Evolutionary conservation across 2,888 invertebrate species (phyloP).

Genomic region (Teleiodes luculella): DNA sequence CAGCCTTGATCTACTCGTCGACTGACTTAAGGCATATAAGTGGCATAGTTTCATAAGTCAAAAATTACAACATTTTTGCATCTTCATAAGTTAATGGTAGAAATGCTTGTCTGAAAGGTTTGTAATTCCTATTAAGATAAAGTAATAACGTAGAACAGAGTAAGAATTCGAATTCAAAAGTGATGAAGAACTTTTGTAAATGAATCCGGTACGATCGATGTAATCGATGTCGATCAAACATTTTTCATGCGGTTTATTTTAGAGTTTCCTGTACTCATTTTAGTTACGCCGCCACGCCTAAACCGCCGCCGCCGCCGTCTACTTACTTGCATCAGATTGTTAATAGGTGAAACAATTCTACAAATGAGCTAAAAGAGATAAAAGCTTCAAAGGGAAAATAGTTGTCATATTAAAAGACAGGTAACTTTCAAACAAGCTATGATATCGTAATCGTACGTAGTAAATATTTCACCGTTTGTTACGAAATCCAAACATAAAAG

Average conservation of each 20-base stretch:
- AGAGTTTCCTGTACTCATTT: slow-evolving; percentile 38
- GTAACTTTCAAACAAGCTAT: slow-evolving; percentile 22
- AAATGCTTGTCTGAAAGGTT: too few relatives aligned
- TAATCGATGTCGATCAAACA: slow-evolving; percentile 57
- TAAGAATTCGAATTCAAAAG: too few relatives aligned
- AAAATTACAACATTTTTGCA: slow-evolving; percentile 8
- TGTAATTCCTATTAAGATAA: too few relatives aligned
- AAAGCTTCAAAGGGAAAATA: too few relatives aligned
- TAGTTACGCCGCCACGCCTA: slow-evolving; percentile 2
- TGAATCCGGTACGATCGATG: slow-evolving; percentile 61
- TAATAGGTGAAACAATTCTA: too few relatives aligned
- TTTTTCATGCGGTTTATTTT: slow-evolving; percentile 55
- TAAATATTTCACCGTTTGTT: slow-evolving; percentile 51
- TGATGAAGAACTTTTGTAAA: slow-evolving; percentile 15
- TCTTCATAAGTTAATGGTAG: not conserved
- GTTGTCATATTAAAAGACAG: not conserved
- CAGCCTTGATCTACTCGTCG: slow-evolving; percentile 64
- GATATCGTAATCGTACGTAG: slow-evolving; percentile 18
- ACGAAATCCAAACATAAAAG: slow-evolving; percentile 42
- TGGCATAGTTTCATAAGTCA: too few relatives aligned
- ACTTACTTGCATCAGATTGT: not conserved
- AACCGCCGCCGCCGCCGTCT: not conserved
- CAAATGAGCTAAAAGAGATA: too few relatives aligned
- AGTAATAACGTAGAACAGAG: too few relatives aligned
- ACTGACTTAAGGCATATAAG: slow-evolving; percentile 46